Base-by-base conservation (phyloP, 2,888 invertebrate species). In the Morpho deidamia region DNA sequence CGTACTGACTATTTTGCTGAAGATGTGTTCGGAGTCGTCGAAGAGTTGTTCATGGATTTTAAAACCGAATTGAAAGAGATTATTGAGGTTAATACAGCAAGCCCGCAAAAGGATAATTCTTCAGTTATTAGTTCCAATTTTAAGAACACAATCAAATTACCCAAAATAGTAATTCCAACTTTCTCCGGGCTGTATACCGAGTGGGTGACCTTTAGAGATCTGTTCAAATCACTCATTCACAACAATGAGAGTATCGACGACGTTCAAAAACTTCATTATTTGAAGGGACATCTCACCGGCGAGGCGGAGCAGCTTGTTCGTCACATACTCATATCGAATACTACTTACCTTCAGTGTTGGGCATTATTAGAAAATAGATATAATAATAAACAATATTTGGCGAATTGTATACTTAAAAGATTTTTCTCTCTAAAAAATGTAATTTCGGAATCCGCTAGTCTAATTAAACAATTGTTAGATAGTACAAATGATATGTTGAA, bases 321-420 rank as follows among this genome's bases (percentile, higher is more conserved):
- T n/a, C n/a, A n/a, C n/a, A n/a, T n/a, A n/a, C n/a, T n/a, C n/a
- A n/a, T n/a, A n/a, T n/a, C n/a, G n/a, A n/a, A n/a, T n/a, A n/a
- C n/a, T n/a, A n/a, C n/a, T n/a, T n/a, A n/a, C n/a, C n/a, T n/a
- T n/a, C n/a, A n/a, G n/a, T n/a, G n/a, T n/a, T n/a, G n/a, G n/a
- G n/a, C n/a, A n/a, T n/a, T n/a, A n/a, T n/a, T n/a, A n/a, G n/a
- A n/a, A n/a, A n/a, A n/a, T n/a, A n/a, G n/a, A n/a, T n/a, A n/a
- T n/a, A n/a, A n/a, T n/a, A n/a, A n/a, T n/a, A n/a, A n/a, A n/a
- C 46, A 46, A 32, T 67, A 59, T 43, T 9, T 64, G 0, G 51
- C 55, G 3, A 58, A 64, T 47, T 50, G 40, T 8, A 61, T 68
- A 7, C 10, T 66, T 1, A 53, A 63, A 46, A 60, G 49, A 2